Evolutionary conservation across 2,888 invertebrate genomes (phyloP), one percentile per base, ranked within the genome.

Genomic region (Fragum sueziense): DNA sequence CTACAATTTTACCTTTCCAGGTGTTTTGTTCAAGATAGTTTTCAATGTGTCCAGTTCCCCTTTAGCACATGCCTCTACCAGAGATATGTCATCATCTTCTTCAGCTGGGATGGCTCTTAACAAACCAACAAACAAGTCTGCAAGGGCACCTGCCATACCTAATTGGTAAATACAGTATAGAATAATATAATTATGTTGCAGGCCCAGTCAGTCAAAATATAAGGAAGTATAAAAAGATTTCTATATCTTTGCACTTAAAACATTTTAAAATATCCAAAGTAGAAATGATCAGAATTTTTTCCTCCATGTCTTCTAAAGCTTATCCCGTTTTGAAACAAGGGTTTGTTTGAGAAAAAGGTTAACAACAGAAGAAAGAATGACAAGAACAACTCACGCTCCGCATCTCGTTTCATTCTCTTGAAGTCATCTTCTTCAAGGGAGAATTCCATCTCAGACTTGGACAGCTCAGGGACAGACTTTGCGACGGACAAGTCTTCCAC

Each of bases 41-140:
- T 81, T 77, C 14, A 87, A 81, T 14, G 59, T 67, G 14, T 76
- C 79, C 0, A 86, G 29, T 27, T 85, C 84, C 11, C 87, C 87
- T 57, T 84, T 84, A 22, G 85, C 84, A n/a, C 86, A 85, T 2
- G 85, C 85, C 62, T 87, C 84, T 25, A 86, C 80, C 17, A 87
- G 73, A 11, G 76, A 74, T 17, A 73, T 70, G 0, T 80, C 80
- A 22, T 74, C 80, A 20, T 51, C 69, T 0, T 74, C 76, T 17
- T 73, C 70, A 33, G 41, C 54, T 1, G 85, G 77, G 14, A 69
- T 54, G 11, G 70, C 81, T 37, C 80, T 71, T 47, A 87, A 62
- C 62, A 87, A 76, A 59, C 79, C 81, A 11, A 84, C 86, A 80
- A 83, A 86, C 17, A 87, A 34, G 41, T 84, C 79, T 4, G 87